A percentile compares a stretch with the other conserved stretches of the same genome.
Evolutionary conservation across 2,113 vertebrate genomes (phyloP).

Genomic region (Gobiocypris rarus): DNA sequence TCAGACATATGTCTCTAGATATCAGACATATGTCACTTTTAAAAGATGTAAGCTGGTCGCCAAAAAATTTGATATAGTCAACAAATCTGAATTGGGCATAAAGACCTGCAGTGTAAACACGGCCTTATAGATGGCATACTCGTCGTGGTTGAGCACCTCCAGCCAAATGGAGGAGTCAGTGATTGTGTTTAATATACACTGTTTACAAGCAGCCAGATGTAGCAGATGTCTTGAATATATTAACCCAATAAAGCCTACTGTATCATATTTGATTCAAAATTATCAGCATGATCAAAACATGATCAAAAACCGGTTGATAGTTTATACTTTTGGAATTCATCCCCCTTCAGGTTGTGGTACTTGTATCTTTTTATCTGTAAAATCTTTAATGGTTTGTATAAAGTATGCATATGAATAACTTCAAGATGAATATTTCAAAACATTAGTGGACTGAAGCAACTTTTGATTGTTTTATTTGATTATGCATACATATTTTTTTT

Average conservation of each 20-base stretch:
- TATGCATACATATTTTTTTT: too few relatives aligned
- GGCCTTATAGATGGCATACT: conserved; percentile 64
- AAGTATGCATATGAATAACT: background rate
- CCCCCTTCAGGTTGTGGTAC: background rate
- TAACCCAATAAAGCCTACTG: background rate
- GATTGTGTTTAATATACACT: background rate
- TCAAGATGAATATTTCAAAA: background rate
- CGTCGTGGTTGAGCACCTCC: conserved; percentile 68
- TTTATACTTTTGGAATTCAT: background rate
- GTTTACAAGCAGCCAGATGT: background rate
- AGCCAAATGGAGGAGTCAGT: conserved; percentile 16
- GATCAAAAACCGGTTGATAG: background rate
- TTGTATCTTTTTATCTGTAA: background rate
- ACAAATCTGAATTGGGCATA: too few relatives aligned
- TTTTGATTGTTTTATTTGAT: too few relatives aligned
- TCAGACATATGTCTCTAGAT: too few relatives aligned
- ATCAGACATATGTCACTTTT: too few relatives aligned
- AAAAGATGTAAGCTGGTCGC: too few relatives aligned
- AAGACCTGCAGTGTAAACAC: too few relatives aligned
- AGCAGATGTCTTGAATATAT: background rate
- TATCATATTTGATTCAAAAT: background rate
- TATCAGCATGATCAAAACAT: background rate
- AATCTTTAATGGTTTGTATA: background rate
- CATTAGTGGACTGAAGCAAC: background rate
- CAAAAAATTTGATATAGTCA: too few relatives aligned